phyloP scores from a whole-genome alignment of 2,113 vertebrate species.

The Charadrius vociferus region DNA sequence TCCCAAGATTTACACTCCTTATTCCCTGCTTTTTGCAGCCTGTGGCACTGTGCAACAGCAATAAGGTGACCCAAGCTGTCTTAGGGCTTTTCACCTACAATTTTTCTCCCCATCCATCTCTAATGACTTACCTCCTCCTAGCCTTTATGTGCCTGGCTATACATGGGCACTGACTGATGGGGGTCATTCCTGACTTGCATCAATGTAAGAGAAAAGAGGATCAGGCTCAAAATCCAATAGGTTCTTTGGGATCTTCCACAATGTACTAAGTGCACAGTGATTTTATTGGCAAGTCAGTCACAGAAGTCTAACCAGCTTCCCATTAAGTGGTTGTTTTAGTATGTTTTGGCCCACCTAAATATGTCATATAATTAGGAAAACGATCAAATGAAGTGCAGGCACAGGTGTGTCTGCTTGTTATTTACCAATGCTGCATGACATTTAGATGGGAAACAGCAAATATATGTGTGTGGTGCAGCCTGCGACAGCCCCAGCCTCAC shows the following conservation, averaged over 20 bases:
- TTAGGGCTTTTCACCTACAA: background rate
- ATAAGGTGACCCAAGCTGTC: background rate
- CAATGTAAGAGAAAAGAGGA: background rate
- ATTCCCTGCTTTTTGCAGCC: background rate
- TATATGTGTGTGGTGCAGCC: background rate
- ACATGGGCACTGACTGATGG: background rate
- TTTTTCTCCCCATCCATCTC: background rate
- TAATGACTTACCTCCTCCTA: background rate
- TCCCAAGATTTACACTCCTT: background rate
- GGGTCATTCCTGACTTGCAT: background rate
- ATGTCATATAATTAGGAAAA: conserved; percentile 28
- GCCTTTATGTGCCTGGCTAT: background rate
- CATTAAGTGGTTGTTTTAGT: conserved; percentile 1
- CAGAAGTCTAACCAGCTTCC: background rate
- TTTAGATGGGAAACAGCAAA: conserved; percentile 2
- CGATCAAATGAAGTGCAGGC: background rate
- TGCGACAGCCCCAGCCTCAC: background rate
- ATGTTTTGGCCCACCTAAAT: conserved; percentile 3
- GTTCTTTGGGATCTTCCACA: background rate
- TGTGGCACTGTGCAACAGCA: background rate
- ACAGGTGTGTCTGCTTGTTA: conserved; percentile 22
- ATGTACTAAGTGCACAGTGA: background rate
- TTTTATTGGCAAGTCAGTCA: background rate
- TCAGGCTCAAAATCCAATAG: background rate
- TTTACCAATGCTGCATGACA: background rate